A percentile compares a stretch with the other conserved stretches of the same genome.
Conservation (phyloP, 2,113 vertebrate species). For the Hemichromis elongatus region DNA sequence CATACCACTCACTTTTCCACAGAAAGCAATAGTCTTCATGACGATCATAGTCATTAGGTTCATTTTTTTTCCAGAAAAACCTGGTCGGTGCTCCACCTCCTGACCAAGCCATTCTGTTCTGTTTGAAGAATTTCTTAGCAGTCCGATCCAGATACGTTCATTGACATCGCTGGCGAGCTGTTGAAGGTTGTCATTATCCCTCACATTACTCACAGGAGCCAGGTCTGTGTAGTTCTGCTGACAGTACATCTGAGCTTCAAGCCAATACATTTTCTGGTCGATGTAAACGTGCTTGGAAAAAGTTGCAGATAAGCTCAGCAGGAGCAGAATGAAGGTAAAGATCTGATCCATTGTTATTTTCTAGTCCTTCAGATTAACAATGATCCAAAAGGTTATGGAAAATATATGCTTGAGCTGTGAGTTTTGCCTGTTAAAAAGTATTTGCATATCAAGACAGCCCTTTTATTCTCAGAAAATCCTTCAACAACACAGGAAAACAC, state of each 20-base stretch:
- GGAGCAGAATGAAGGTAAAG: neutral
- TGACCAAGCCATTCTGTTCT: neutral
- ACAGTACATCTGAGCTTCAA: neutral
- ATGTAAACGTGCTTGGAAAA: slow-evolving; percentile 11
- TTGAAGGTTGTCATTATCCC: rapidly evolving
- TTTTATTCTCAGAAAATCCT: neutral
- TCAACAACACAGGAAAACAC: neutral
- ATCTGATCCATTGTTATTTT: neutral
- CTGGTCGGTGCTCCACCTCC: neutral
- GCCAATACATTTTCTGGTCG: rapidly evolving
- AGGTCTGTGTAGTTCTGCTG: neutral
- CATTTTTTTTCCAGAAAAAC: neutral
- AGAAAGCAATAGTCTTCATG: neutral
- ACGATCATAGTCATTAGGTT: neutral
- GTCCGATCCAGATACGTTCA: neutral
- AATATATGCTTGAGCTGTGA: neutral
- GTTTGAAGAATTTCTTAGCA: neutral
- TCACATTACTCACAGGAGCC: neutral
- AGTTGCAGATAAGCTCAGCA: neutral
- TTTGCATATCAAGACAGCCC: slow-evolving; percentile 17
- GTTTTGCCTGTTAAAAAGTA: neutral
- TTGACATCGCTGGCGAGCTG: rapidly evolving
- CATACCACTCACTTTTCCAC: neutral
- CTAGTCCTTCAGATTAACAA: neutral
- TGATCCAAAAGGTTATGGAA: neutral